A percentile compares a stretch with the other conserved stretches of the same genome.
Conservation (phyloP, 2,888 invertebrate species). For the Leptopilina drosophilae region DNA sequence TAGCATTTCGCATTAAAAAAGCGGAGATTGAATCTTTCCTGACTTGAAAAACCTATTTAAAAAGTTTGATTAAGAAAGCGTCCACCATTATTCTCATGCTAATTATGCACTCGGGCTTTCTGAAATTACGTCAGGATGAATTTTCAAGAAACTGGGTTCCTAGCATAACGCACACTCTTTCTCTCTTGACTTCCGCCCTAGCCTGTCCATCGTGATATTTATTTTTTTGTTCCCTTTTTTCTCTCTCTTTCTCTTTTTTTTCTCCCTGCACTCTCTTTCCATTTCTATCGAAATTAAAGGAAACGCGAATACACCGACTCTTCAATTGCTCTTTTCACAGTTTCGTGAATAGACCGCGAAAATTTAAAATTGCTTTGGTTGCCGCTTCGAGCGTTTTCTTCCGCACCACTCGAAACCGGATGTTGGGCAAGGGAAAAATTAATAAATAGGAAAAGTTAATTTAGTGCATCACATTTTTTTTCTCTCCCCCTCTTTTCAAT, state of each 20-base stretch:
- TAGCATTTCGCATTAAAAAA: constrained; percentile 72
- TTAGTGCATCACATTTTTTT: background rate
- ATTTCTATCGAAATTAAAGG: constrained; percentile 40
- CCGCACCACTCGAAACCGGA: constrained; percentile 32
- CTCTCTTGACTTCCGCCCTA: constrained; percentile 47
- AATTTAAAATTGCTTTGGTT: constrained; percentile 39
- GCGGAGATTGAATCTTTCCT: constrained; percentile 52
- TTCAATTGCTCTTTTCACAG: constrained; percentile 41
- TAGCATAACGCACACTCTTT: constrained; percentile 47
- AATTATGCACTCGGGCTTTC: constrained; percentile 69
- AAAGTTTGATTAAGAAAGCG: constrained; percentile 76
- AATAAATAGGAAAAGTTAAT: constrained; percentile 19
- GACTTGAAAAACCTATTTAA: constrained; percentile 73
- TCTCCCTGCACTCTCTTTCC: constrained; percentile 25
- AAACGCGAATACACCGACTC: constrained; percentile 28
- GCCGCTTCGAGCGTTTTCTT: constrained; percentile 28
- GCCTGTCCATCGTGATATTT: constrained; percentile 42
- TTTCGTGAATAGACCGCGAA: constrained; percentile 40
- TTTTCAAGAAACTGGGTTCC: constrained; percentile 55
- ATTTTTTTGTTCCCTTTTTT: constrained; percentile 22
- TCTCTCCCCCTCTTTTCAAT: background rate
- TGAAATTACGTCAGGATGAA: constrained; percentile 69
- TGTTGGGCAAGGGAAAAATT: constrained; percentile 1
- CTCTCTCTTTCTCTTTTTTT: constrained; percentile 33
- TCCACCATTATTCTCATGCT: constrained; percentile 75